Evolutionary conservation across 2,888 invertebrate species (phyloP).

Genomic region (Limenitis camilla): DNA sequence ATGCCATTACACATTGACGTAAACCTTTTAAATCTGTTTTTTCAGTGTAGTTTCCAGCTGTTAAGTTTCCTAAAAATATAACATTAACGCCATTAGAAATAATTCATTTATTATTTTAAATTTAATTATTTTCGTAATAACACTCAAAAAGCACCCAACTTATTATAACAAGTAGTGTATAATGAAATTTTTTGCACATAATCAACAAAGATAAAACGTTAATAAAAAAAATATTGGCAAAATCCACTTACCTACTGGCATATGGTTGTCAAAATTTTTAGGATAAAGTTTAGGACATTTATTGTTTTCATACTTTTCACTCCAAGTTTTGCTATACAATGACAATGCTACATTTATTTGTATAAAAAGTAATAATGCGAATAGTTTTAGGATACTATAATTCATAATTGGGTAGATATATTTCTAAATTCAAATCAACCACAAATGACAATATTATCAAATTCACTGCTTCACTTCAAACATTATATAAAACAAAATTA

Average conservation of each 20-base stretch:
- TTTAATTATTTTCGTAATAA: no score
- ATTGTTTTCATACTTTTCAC: constrained; percentile 64
- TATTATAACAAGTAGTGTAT: no score
- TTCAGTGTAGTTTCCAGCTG: constrained; percentile 77
- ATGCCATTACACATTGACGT: constrained; percentile 78
- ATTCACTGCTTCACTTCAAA: constrained; percentile 12
- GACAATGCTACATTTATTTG: constrained; percentile 44
- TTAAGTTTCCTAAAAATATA: constrained; percentile 57
- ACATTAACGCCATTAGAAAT: background rate
- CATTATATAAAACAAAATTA: constrained; percentile 16
- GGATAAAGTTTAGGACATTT: constrained; percentile 73
- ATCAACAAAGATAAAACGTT: background rate
- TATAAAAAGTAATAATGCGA: constrained; percentile 39
- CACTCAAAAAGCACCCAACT: no score
- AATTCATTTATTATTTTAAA: background rate
- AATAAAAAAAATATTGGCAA: background rate
- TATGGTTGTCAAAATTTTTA: constrained; percentile 71
- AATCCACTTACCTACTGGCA: constrained; percentile 69
- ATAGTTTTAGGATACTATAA: constrained; percentile 28
- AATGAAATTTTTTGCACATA: no score
- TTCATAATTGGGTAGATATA: constrained; percentile 12
- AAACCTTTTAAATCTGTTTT: constrained; percentile 68
- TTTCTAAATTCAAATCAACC: constrained; percentile 11
- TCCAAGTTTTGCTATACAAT: constrained; percentile 63
- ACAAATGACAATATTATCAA: constrained; percentile 12